Evolutionary conservation across 2,888 invertebrate species (phyloP), one percentile per base, ranked within the genome.

Genomic region (Cenopis cana): DNA sequence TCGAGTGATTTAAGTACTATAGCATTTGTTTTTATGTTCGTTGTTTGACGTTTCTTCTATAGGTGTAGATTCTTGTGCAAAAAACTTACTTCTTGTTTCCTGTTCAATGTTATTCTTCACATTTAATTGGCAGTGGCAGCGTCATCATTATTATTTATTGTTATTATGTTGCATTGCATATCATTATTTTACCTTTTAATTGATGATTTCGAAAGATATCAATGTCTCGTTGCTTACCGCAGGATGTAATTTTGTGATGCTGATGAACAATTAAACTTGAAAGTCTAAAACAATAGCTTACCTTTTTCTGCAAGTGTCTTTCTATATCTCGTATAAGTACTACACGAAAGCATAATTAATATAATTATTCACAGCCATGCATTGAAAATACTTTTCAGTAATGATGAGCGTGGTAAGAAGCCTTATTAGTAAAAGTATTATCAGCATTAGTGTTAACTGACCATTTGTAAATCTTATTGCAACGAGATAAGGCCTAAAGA

Each of bases 71-170:
- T 41, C 41, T 14, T 41, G 41, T 14, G 14, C 41, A 41, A n/a
- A 14, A 3, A 55, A 14, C n/a, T 9, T 29, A 55, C 54, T 17
- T 33, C 4, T 36, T 56, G n/a, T 33, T 17, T 17, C 17, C 10
- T 3, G 10, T 11, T 10, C 17, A 56, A 50, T 33, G 36, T 8
- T 10, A 33, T 8, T 33, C 5, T 33, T 33, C 11, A 17, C 14
- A 17, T 56, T 56, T 56, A 56, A 17, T 46, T 5, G 11, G n/a
- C 24, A n/a, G n/a, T 0, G n/a, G n/a, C 8, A 41, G 24, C 46
- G 24, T 60, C 60, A 60, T 60, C 60, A 60, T 60, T 24, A 17
- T 17, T 60, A 49, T 49, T 60, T 60, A 46, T 41, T 59, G 60
- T 60, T 60, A 46, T 41, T 59, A 59, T 41, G 10, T 60, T 9